Conservation (phyloP, 1,140 invertebrate species). For the Lanistes nyassanus region DNA sequence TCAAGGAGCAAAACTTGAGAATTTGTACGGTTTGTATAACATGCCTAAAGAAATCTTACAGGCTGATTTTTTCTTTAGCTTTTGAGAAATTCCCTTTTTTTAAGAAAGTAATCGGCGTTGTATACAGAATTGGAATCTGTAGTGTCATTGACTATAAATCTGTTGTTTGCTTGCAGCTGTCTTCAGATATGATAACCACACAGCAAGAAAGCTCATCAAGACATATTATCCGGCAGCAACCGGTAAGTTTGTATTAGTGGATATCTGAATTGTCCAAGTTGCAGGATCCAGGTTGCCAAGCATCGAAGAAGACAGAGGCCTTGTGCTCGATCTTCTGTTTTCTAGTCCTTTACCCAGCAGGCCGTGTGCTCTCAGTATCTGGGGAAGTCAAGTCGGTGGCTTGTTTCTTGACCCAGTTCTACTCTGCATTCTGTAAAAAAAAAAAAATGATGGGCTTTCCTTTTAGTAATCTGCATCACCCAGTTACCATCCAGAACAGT, state of each 20-base stretch:
- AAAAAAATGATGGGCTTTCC: background rate
- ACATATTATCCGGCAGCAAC: constrained; percentile 15
- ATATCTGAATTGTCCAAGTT: background rate
- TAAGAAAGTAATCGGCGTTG: background rate
- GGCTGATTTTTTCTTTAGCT: background rate
- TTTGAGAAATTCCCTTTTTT: background rate
- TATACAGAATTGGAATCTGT: background rate
- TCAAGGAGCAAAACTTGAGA: too few relatives aligned
- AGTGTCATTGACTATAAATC: background rate
- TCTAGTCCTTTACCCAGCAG: background rate
- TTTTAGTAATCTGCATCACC: too few relatives aligned
- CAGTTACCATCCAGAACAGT: too few relatives aligned
- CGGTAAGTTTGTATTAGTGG: background rate
- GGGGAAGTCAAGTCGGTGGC: too few relatives aligned
- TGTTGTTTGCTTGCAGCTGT: background rate
- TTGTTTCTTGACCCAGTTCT: background rate
- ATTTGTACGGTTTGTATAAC: background rate
- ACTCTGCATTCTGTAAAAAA: background rate
- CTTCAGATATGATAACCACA: constrained; percentile 6
- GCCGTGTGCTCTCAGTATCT: background rate
- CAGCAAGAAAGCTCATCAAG: constrained; percentile 17
- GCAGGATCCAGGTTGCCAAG: too few relatives aligned
- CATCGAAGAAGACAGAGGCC: background rate
- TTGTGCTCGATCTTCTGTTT: background rate
- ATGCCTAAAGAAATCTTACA: background rate